Conservation (phyloP, 2,797 vertebrate genomes). For the Crotalus adamanteus region DNA sequence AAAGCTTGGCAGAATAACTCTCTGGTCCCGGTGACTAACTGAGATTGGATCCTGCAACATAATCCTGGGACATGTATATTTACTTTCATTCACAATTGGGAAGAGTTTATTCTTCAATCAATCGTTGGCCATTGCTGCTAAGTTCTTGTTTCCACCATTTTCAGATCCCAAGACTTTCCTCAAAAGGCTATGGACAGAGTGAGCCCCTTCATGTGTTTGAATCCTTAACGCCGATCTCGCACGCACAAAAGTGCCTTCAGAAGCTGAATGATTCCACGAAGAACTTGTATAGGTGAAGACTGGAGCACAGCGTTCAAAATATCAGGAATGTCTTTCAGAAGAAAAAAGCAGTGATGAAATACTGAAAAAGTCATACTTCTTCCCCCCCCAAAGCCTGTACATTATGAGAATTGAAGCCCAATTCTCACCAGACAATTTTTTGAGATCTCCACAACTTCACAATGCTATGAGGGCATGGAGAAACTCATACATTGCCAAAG, state of each 20-base stretch:
- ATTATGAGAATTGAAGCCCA: not conserved
- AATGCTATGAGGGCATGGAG: not conserved
- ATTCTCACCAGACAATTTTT: not conserved
- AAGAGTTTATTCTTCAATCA: not conserved
- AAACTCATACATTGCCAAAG: not conserved
- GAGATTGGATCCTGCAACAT: too few species aligned
- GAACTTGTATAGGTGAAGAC: not conserved
- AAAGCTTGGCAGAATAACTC: too few species aligned
- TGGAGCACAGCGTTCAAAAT: not conserved
- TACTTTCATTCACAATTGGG: not conserved
- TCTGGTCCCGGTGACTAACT: too few species aligned
- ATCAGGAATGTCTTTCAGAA: not conserved
- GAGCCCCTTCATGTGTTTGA: not conserved
- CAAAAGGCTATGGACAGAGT: not conserved
- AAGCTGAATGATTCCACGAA: not conserved
- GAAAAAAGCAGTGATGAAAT: not conserved
- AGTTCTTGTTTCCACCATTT: not conserved
- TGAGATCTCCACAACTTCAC: not conserved
- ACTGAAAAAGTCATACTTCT: not conserved
- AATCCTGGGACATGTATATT: too few species aligned
- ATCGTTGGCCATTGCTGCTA: not conserved
- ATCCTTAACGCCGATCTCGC: not conserved
- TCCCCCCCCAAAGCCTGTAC: too few species aligned
- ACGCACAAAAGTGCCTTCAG: not conserved
- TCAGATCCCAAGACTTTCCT: not conserved